Evolutionary conservation across 2,888 invertebrate species (phyloP).

Genomic region (Drosophila gaucha): DNA sequence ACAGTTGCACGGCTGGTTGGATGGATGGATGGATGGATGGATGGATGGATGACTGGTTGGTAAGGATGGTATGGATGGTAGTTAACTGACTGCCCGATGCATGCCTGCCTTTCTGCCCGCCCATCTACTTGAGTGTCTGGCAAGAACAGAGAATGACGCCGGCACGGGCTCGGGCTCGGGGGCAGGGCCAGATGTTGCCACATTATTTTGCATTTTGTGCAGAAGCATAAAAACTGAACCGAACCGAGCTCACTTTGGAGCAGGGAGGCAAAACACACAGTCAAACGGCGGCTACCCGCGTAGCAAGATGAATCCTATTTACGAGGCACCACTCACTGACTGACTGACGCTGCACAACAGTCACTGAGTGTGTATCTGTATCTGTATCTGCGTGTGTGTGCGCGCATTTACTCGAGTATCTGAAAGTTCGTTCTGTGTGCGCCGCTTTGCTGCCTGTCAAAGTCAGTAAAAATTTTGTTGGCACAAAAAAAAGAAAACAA

Average conservation of each 20-base stretch:
- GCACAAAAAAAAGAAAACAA: constrained; percentile 33
- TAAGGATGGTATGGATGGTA: constrained; percentile 45
- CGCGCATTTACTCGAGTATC: constrained; percentile 35
- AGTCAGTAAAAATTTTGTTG: constrained; percentile 74
- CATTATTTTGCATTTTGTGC: constrained; percentile 78
- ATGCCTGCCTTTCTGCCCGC: constrained; percentile 14
- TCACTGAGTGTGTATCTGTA: constrained; percentile 17
- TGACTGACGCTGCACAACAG: constrained; percentile 52
- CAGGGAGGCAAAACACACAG: constrained; percentile 21
- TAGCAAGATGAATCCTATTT: constrained; percentile 77
- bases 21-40: constrained; percentile 45
- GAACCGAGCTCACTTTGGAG: constrained; percentile 34
- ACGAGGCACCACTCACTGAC: constrained; percentile 65
- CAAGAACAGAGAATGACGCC: constrained; percentile 57
- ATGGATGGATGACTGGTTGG: constrained; percentile 40
- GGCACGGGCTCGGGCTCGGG: constrained; percentile 32
- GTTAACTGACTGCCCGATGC: constrained; percentile 54
- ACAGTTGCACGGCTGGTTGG: constrained; percentile 45
- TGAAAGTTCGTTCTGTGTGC: constrained; percentile 46
- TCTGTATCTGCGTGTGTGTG: constrained; percentile 9
- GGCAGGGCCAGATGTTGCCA: constrained; percentile 55
- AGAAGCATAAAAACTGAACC: constrained; percentile 49
- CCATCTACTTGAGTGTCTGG: constrained; percentile 75
- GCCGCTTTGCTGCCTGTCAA: constrained; percentile 71
- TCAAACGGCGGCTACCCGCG: constrained; percentile 68